These are phyloP conservation scores for Petrophora chlorosata DNA, from an alignment of 2,888 invertebrate species.

Conservation along the genomic window DNA sequence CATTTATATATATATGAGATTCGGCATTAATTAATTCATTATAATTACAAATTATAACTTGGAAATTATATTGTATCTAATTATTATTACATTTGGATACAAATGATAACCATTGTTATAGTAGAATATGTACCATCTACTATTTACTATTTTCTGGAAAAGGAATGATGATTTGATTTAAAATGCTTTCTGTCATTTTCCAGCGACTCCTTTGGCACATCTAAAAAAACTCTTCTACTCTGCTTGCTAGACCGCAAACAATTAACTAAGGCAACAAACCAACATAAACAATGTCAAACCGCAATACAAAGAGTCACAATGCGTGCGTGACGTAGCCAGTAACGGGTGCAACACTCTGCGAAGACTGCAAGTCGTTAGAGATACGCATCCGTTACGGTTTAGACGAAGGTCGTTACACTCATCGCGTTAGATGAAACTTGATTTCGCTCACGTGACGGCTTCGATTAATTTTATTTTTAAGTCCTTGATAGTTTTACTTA, in stretches of 20 bases:
- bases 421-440: constrained; percentile 34
- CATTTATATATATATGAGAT: no score
- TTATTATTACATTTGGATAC: no score
- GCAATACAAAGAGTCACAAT: constrained; percentile 5
- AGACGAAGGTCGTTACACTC: constrained; percentile 53
- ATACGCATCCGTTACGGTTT: constrained; percentile 54
- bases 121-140: no score
- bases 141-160: no score
- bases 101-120: no score
- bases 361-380: constrained; percentile 37
- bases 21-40: no score
- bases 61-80: no score
- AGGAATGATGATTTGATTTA: no score
- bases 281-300: constrained; percentile 2
- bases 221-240: no score
- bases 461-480: neutral
- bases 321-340: constrained; percentile 9
- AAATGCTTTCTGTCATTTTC: no score
- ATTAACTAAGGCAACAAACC: constrained; percentile 6
- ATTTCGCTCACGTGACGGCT: constrained; percentile 26
- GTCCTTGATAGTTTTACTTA: neutral
- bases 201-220: no score
- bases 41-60: no score
- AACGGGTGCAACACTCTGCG: constrained; percentile 14
- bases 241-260: neutral